Conservation (phyloP, 2,113 vertebrate genomes). For the Actenoides lindsayi region DNA sequence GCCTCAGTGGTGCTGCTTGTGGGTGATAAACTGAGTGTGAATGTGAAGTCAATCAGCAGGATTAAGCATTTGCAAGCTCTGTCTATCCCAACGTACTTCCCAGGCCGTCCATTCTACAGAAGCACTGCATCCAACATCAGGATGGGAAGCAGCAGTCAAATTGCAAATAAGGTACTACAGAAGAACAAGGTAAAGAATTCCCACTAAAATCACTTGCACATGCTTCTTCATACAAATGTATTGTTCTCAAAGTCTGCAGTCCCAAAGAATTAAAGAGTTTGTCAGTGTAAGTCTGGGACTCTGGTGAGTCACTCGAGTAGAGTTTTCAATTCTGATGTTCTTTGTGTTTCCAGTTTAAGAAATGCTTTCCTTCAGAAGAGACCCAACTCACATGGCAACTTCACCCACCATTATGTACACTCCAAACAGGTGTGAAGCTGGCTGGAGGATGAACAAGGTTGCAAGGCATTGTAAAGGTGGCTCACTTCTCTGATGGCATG, state of each 20-base stretch:
- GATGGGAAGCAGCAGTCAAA: background rate
- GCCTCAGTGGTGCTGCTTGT: background rate
- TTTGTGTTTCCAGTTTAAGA: background rate
- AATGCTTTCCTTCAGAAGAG: background rate
- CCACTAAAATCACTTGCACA: background rate
- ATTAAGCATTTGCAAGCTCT: background rate
- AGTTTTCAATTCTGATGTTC: background rate
- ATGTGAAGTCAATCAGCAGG: background rate
- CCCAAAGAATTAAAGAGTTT: background rate
- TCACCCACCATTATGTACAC: background rate
- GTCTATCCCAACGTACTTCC: background rate
- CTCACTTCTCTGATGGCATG: background rate
- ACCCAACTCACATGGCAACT: background rate
- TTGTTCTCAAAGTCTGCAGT: background rate
- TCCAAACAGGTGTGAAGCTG: background rate
- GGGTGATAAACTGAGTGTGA: background rate
- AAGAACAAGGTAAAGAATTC: background rate
- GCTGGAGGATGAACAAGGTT: background rate
- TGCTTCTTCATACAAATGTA: background rate
- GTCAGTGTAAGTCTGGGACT: background rate
- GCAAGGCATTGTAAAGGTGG: background rate
- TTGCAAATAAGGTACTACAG: background rate
- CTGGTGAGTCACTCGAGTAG: background rate
- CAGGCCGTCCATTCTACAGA: background rate
- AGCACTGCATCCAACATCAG: rapidly evolving